These are phyloP conservation scores for Drosophila gunungcola DNA, from an alignment of 1,140 invertebrate genomes.

Conservation along the genomic window DNA sequence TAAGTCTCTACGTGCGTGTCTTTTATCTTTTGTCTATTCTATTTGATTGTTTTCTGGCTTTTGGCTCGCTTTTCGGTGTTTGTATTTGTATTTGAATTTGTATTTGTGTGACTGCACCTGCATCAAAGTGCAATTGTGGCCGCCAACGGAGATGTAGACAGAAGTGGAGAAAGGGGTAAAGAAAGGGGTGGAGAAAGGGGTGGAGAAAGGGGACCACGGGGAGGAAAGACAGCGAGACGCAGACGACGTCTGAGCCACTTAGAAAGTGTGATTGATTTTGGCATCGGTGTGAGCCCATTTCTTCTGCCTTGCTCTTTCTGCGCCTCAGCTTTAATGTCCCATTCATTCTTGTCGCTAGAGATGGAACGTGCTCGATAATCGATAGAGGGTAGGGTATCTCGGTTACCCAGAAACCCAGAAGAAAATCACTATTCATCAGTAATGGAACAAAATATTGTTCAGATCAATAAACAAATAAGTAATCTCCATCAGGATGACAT, in stretches of 20 bases:
- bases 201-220: slow-evolving; percentile 6
- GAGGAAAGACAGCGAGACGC: not conserved
- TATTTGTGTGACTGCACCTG: slow-evolving; percentile 48
- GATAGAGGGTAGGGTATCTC: slow-evolving; percentile 7
- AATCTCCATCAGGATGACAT: no score
- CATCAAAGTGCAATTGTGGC: slow-evolving; percentile 49
- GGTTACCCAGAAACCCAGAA: no score
- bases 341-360: slow-evolving; percentile 62
- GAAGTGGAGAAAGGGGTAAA: not conserved
- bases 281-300: slow-evolving; percentile 71
- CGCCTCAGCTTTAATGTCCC: slow-evolving; percentile 36
- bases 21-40: slow-evolving; percentile 54
- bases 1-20: slow-evolving; percentile 27
- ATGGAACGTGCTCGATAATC: slow-evolving; percentile 26
- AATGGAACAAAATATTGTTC: no score
- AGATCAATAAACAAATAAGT: no score
- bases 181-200: not conserved
- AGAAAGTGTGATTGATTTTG: slow-evolving; percentile 84
- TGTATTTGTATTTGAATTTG: slow-evolving; percentile 9
- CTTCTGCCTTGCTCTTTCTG: slow-evolving; percentile 43
- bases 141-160: slow-evolving; percentile 31
- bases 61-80: slow-evolving; percentile 36
- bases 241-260: slow-evolving; percentile 60
- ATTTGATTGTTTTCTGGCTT: slow-evolving; percentile 45
- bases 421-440: no score